These are phyloP conservation scores for Eilema caniola DNA, from an alignment of 2,888 invertebrate genomes.

Conservation along the genomic window DNA sequence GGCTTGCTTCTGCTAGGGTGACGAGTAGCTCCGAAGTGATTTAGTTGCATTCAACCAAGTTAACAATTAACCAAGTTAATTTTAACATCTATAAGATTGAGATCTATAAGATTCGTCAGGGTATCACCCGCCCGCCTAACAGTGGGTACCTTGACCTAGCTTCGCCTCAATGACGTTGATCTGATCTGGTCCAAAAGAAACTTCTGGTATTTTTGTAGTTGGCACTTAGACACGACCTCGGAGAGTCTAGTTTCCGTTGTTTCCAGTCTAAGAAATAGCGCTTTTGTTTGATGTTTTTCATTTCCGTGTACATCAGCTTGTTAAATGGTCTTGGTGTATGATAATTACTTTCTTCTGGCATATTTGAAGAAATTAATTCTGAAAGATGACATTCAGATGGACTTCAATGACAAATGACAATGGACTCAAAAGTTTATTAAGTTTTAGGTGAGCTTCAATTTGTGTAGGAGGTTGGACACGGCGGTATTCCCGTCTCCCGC, in stretches of 20 bases:
- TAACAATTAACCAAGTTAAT: too few relatives aligned
- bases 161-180: constrained; percentile 5
- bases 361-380: too few relatives aligned
- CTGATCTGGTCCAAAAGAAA: constrained; percentile 11
- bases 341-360: too few relatives aligned
- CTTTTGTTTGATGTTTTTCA: constrained; percentile 8
- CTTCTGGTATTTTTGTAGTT: constrained; percentile 20
- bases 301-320: constrained; percentile 16
- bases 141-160: constrained; percentile 11
- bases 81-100: background rate
- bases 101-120: background rate
- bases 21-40: too few relatives aligned
- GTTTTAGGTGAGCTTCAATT: too few relatives aligned
- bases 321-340: background rate
- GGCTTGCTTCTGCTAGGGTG: too few relatives aligned
- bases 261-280: constrained; percentile 18
- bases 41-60: too few relatives aligned
- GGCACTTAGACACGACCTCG: constrained; percentile 17
- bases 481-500: too few relatives aligned
- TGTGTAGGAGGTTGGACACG: too few relatives aligned
- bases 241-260: constrained; percentile 18
- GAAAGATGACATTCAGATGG: too few relatives aligned
- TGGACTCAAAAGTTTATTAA: too few relatives aligned
- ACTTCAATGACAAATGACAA: too few relatives aligned
- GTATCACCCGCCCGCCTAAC: background rate